phyloP scores from a whole-genome alignment of 2,113 vertebrate genomes.

The Pitta sordida region DNA sequence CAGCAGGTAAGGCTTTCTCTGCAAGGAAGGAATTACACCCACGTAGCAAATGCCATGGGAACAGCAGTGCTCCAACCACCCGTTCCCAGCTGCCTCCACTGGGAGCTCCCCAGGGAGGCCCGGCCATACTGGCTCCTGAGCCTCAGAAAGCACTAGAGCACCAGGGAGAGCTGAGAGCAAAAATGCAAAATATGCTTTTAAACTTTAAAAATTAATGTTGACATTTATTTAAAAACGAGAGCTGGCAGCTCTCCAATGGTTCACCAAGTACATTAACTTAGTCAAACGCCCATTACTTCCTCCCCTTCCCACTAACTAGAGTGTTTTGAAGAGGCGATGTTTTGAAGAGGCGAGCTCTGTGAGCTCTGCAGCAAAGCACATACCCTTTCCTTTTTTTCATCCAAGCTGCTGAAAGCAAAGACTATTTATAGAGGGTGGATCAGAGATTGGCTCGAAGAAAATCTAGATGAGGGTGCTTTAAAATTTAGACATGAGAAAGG shows the following conservation, averaged over 20 bases:
- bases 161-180: not conserved
- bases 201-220: constrained; percentile 61
- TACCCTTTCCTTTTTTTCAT: not conserved
- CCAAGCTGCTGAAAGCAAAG: constrained; percentile 15
- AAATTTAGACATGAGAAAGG: not conserved
- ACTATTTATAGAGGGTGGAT: constrained; percentile 43
- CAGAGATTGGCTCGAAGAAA: constrained; percentile 13
- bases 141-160: not conserved
- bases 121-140: not conserved
- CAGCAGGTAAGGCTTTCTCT: constrained; percentile 58
- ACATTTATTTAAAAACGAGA: constrained; percentile 58
- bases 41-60: constrained; percentile 42
- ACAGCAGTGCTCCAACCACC: not conserved
- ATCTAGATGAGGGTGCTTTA: not conserved
- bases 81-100: not conserved
- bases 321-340: constrained; percentile 38
- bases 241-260: constrained; percentile 33
- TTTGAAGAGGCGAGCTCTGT: constrained; percentile 45
- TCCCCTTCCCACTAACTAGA: constrained; percentile 36
- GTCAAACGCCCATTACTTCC: constrained; percentile 55
- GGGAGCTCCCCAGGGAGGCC: constrained; percentile 25
- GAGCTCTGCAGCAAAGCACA: not conserved
- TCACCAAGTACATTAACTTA: constrained; percentile 45
- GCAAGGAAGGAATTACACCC: constrained; percentile 52
- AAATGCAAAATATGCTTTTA: constrained; percentile 42